These are phyloP conservation scores for Tholera decimalis DNA, from an alignment of 2,888 invertebrate species.

Conservation along the genomic window DNA sequence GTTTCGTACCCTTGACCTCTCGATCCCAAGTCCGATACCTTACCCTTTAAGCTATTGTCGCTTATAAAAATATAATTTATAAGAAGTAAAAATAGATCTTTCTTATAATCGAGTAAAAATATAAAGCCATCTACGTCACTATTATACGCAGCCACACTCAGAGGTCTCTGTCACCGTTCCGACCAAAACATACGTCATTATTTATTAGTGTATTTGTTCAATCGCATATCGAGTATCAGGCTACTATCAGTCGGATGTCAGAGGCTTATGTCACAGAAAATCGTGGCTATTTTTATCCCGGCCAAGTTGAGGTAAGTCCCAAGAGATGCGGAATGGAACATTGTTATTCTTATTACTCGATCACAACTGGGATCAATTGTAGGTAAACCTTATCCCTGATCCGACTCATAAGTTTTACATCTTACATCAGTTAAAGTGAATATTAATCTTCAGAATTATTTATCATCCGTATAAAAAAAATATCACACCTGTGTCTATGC, in stretches of 20 bases:
- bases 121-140: background rate
- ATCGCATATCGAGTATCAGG: conserved; percentile 16
- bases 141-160: background rate
- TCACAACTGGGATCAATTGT: conserved; percentile 26
- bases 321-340: conserved; percentile 23
- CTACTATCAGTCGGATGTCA: background rate
- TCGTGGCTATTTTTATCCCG: conserved; percentile 31
- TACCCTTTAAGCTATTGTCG: no score
- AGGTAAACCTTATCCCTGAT: conserved; percentile 10
- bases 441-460: no score
- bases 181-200: conserved; percentile 21
- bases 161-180: background rate
- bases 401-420: no score
- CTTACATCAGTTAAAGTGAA: no score
- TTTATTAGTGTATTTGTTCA: conserved; percentile 15
- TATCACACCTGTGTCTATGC: no score
- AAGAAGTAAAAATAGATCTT: no score
- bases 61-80: no score
- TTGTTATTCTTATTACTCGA: conserved; percentile 35
- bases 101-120: background rate
- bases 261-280: conserved; percentile 34
- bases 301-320: conserved; percentile 24
- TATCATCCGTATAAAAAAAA: no score
- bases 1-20: no score
- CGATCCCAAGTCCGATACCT: no score